Evolutionary conservation across 2,797 vertebrate genomes (phyloP), one percentile per base, ranked within the genome.

Genomic region (Cossypha dichroa): DNA sequence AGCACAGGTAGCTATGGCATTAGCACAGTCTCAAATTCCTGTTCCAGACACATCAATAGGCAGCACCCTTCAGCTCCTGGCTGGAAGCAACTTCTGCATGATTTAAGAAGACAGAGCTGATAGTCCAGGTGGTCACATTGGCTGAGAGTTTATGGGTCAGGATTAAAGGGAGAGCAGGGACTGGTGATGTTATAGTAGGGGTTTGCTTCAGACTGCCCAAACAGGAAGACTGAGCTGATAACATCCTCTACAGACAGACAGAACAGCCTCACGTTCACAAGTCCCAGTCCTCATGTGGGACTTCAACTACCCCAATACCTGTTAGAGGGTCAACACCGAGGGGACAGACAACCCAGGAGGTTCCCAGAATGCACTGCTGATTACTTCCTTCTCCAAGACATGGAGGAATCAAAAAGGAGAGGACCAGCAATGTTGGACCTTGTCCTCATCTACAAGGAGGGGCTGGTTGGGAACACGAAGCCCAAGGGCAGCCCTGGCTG

Each of bases 1-100:
- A 76, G 41, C 0, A 0, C 25, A 88, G 22, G 23, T 13, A 85
- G 29, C 54, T 79, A 43, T 1, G 0, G 9, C 34, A 75, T 51
- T 41, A 68, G 36, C 52, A 52, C 23, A 60, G 48, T 23, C 43
- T 70, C n/a, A n/a, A 59, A 22, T 19, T 51, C 33, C 52, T 55
- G n/a, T 48, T 88, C 36, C 48, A 15, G 26, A 48, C 21, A 40
- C 46, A 17, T 41, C 0, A 0, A 15, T 13, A 56, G 60, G 56
- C 52, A 67, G 41, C 52, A 83, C 18, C 33, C 49, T 88, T 59
- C 5, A 3, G 81, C 31, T 76, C 36, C 8, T 38, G 34, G 19
- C 48, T 41, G 18, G 74, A 51, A 87, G 55, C 46, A 92, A 74
- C 41, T 41, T 40, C 55, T 62, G 22, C 6, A 1, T 6, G 16